These are phyloP conservation scores for Hyalella azteca DNA, from an alignment of 2,888 invertebrate species.

Conservation along the genomic window DNA sequence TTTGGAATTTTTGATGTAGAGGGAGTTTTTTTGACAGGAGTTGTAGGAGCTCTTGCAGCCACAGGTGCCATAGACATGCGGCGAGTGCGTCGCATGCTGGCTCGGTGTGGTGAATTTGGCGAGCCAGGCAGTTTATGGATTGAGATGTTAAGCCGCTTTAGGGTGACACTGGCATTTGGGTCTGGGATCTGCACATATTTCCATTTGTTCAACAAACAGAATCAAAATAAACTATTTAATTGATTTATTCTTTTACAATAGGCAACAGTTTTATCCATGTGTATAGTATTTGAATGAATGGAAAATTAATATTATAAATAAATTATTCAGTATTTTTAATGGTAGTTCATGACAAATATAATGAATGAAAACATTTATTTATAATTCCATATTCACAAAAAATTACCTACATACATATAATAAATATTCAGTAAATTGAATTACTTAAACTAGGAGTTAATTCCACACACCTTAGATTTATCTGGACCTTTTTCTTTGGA, in stretches of 20 bases:
- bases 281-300: no score
- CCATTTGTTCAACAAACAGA: background rate
- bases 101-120: background rate
- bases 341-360: no score
- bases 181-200: background rate
- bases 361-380: no score
- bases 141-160: constrained; percentile 5
- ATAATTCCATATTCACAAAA: no score
- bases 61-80: background rate
- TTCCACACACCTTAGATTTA: no score
- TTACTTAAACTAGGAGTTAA: no score
- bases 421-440: no score
- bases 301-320: no score
- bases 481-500: no score
- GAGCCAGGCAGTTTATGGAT: constrained; percentile 7
- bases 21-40: background rate
- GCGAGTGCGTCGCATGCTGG: background rate
- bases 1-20: background rate
- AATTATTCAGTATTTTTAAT: no score
- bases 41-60: background rate
- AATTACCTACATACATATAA: no score
- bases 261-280: no score
- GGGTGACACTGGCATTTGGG: background rate
- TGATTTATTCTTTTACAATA: background rate
- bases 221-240: background rate